Evolutionary conservation across 2,888 invertebrate species (phyloP), one percentile per base, ranked within the genome.

Genomic region (Coronaproctus castanopsis): DNA sequence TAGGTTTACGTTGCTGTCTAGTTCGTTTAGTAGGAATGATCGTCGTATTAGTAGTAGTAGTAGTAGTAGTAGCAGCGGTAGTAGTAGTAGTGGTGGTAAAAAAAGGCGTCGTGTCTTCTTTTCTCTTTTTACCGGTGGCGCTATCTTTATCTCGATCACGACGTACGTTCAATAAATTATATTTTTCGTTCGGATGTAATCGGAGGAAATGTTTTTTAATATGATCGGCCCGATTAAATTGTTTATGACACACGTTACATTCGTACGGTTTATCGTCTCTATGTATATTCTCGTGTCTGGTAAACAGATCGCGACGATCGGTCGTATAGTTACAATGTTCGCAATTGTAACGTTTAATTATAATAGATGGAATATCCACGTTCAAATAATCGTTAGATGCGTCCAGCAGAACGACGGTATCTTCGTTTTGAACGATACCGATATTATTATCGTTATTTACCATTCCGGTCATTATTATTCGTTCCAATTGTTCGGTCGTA

Each of bases 231-330:
- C 91, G 79, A 72, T 91, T 92, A 75, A 92, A 92, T 71, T 90
- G 88, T 72, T 91, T 90, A 70, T 85, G 82, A 70, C 91, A 91
- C 36, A 90, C 83, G 71, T 91, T 91, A 72, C 91, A 92, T 70
- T 90, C 88, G 71, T 91, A 92, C 3, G 91, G 91, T 70, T 92
- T 91, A 70, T 91, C 90, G 70, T 89, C 89, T 66, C 89, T 81
- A 70, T 92, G 92, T 64, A 91, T 92, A 71, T 90, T 91, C 74
- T 91, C 90, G 72, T 92, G 91, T 48, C 91, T 80, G 51, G 89
- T 89, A 73, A 86, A 91, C 53, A 92, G 77, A 74, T 92, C 92
- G 64, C 90, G 78, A 19, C 92, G 79, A 73, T 91, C 91, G 18
- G 91, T 92, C 24, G 89, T 87, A 72, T 92, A 92, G 2, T 89